phyloP scores from a whole-genome alignment of 1,140 invertebrate genomes.

The Ips nitidus region DNA sequence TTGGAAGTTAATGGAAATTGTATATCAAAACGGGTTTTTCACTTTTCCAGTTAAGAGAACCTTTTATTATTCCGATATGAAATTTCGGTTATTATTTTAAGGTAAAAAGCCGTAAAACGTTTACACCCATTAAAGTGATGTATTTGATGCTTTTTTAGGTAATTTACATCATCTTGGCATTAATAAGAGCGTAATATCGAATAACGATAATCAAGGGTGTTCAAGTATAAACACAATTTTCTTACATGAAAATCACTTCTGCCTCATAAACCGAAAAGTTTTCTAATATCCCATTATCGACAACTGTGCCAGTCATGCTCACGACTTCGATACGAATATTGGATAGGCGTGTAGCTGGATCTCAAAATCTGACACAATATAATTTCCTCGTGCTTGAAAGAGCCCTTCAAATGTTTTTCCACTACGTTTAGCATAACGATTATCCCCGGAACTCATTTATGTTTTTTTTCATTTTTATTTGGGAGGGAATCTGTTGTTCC shows the following conservation, averaged over 20 bases:
- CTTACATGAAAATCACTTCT: constrained; percentile 36
- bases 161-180: background rate
- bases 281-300: constrained; percentile 40
- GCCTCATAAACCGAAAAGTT: constrained; percentile 37
- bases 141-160: too few species aligned
- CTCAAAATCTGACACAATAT: constrained; percentile 36
- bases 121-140: too few species aligned
- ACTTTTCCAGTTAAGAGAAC: too few species aligned
- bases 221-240: constrained; percentile 29
- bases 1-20: background rate
- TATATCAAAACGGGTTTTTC: too few species aligned
- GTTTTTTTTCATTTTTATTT: constrained; percentile 4
- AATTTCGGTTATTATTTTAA: too few species aligned
- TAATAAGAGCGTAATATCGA: background rate
- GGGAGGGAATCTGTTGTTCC: background rate
- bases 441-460: constrained; percentile 15
- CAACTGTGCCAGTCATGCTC: constrained; percentile 39
- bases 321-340: constrained; percentile 28
- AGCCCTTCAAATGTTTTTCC: constrained; percentile 32
- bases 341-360: constrained; percentile 32
- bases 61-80: too few species aligned
- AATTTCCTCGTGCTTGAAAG: constrained; percentile 31
- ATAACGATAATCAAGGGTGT: background rate
- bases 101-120: too few species aligned
- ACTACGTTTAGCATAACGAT: constrained; percentile 34